Conservation (phyloP, 1,140 invertebrate species). For the Myzus persicae region DNA sequence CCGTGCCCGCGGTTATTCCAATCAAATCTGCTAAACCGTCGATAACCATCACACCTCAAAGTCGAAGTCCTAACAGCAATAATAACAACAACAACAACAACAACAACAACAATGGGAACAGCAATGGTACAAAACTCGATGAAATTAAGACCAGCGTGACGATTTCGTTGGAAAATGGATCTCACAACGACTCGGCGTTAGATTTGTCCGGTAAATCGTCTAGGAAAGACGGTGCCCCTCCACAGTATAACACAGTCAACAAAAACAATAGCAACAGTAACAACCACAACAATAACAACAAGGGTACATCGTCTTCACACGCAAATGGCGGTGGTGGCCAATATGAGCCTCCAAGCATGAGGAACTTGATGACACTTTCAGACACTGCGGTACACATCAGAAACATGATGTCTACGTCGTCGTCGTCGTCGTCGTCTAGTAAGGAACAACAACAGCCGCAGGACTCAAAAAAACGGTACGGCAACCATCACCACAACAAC, state of each 20-base stretch:
- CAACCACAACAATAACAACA: conserved; percentile 7
- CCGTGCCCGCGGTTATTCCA: conserved; percentile 57
- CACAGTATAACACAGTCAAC: not conserved
- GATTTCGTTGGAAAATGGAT: conserved; percentile 51
- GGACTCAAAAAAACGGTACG: conserved; percentile 35
- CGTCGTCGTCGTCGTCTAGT: conserved; percentile 34
- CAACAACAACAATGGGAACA: not conserved
- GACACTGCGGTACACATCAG: conserved; percentile 62
- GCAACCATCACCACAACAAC: not conserved
- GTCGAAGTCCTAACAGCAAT: not conserved
- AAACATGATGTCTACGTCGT: conserved; percentile 56
- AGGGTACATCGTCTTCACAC: not conserved
- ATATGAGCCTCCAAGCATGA: conserved; percentile 59
- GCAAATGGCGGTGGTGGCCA: not conserved
- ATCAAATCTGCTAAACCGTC: conserved; percentile 50
- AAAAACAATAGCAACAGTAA: not conserved
- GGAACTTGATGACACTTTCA: conserved; percentile 62
- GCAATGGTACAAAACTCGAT: not conserved
- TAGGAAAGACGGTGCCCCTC: conserved; percentile 58
- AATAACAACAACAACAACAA: not conserved
- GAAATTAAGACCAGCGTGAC: conserved; percentile 51
- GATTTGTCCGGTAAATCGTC: conserved; percentile 63
- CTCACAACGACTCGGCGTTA: conserved; percentile 62
- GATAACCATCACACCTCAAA: conserved; percentile 29
- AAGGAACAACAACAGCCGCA: conserved; percentile 19